A percentile compares a stretch with the other conserved stretches of the same genome.
Evolutionary conservation across 1,140 invertebrate species (phyloP).

Genomic region (Tribolium madens): DNA sequence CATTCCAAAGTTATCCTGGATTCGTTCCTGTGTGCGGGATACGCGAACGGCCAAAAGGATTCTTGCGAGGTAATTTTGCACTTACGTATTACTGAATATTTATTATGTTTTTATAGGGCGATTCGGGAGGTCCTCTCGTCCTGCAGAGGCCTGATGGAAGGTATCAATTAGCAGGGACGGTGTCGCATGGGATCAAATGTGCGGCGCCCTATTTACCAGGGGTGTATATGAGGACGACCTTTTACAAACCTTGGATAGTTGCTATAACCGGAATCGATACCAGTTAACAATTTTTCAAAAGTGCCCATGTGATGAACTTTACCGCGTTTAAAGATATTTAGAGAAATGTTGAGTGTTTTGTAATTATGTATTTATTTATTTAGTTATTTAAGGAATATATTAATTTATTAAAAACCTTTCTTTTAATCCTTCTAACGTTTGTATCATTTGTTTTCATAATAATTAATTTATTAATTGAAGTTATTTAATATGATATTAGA

Average conservation of each 20-base stretch:
- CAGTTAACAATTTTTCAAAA: conserved; percentile 6
- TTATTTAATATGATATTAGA: too few relatives aligned
- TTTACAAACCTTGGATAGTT: conserved; percentile 90
- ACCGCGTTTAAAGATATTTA: conserved; percentile 34
- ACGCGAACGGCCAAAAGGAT: conserved; percentile 91
- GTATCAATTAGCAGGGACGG: conserved; percentile 92
- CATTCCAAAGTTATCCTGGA: conserved; percentile 88
- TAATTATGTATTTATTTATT: conserved; percentile 54
- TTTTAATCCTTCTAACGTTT: conserved; percentile 7
- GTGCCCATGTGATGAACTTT: conserved; percentile 55
- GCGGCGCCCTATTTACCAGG: conserved; percentile 90
- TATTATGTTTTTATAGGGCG: conserved; percentile 76
- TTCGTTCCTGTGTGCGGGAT: conserved; percentile 95
- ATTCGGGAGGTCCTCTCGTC: conserved; percentile 92
- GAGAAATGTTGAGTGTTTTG: conserved; percentile 45
- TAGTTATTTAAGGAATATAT: conserved; percentile 43
- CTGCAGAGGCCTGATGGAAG: conserved; percentile 85
- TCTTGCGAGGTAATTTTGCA: conserved; percentile 84
- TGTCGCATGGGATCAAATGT: conserved; percentile 96
- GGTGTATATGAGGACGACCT: conserved; percentile 93
- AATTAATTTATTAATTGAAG: neutral
- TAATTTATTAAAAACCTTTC: conserved; percentile 46
- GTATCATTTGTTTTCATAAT: neutral
- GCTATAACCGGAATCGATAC: conserved; percentile 81
- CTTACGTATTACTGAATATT: neutral